phyloP scores from a whole-genome alignment of 2,888 invertebrate genomes.

The Amblyjoppa proteus region DNA sequence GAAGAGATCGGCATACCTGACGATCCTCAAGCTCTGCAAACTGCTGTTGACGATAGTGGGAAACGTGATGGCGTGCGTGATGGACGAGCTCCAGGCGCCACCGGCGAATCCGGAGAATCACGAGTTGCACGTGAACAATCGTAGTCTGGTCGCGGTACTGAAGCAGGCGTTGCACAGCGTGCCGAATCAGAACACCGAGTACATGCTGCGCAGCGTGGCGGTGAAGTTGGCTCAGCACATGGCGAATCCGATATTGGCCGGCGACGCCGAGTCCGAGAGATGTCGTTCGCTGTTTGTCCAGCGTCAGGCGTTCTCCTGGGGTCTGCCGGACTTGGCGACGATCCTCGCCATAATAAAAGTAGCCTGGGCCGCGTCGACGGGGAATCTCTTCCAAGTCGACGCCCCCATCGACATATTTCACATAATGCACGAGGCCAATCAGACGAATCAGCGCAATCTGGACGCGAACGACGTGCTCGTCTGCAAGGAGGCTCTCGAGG shows the following conservation, averaged over 20 bases:
- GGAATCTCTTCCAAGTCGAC: constrained; percentile 88
- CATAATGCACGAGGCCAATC: constrained; percentile 88
- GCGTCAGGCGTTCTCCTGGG: constrained; percentile 88
- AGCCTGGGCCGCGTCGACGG: constrained; percentile 92
- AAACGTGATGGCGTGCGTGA: constrained; percentile 90
- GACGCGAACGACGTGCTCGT: constrained; percentile 91
- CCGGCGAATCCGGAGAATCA: constrained; percentile 84
- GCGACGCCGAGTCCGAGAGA: constrained; percentile 85
- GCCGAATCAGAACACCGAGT: constrained; percentile 93
- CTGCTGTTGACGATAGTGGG: constrained; percentile 95
- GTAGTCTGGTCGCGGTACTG: constrained; percentile 86
- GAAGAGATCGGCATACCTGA: constrained; percentile 94
- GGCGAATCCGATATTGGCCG: constrained; percentile 89
- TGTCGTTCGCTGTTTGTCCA: constrained; percentile 85
- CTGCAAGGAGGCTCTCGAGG: constrained; percentile 97
- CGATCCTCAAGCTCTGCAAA: constrained; percentile 95
- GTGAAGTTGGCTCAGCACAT: constrained; percentile 93
- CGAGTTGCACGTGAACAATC: constrained; percentile 80
- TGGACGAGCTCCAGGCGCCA: constrained; percentile 86
- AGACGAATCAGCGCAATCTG: constrained; percentile 86
- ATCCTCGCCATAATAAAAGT: constrained; percentile 91
- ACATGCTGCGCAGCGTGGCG: constrained; percentile 93
- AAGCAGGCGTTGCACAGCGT: constrained; percentile 94
- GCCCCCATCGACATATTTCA: constrained; percentile 88
- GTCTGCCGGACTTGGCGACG: constrained; percentile 90